phyloP scores from a whole-genome alignment of 2,888 invertebrate genomes.

The Chrysopilus asiliformis region DNA sequence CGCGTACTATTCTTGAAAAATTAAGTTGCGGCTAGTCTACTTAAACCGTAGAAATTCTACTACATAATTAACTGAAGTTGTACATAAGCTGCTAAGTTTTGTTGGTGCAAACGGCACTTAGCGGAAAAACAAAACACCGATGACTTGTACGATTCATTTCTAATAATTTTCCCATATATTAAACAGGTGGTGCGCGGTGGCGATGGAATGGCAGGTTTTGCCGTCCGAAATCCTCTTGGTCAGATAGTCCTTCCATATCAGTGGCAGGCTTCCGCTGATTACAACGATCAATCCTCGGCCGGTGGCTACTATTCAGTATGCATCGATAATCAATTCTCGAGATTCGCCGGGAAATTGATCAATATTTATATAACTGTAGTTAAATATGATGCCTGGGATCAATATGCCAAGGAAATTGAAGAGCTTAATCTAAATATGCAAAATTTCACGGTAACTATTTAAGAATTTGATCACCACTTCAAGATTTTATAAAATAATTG shows the following conservation, averaged over 20 bases:
- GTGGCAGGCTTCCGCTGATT: constrained; percentile 80
- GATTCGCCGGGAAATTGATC: constrained; percentile 79
- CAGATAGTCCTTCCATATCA: constrained; percentile 79
- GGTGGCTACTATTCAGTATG: constrained; percentile 86
- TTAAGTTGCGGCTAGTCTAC: no score
- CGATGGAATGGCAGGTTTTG: constrained; percentile 88
- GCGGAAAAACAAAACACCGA: no score
- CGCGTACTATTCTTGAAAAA: no score
- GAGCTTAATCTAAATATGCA: constrained; percentile 75
- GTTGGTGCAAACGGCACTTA: no score
- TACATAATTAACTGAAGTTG: no score
- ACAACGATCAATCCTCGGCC: constrained; percentile 65
- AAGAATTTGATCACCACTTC: neutral
- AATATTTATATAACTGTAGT: constrained; percentile 85
- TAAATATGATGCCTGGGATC: constrained; percentile 86
- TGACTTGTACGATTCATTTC: no score
- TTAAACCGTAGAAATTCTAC: no score
- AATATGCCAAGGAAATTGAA: constrained; percentile 79
- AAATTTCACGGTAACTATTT: constrained; percentile 65
- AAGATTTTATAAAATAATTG: constrained; percentile 4
- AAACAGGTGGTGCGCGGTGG: constrained; percentile 77
- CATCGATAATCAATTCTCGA: constrained; percentile 85
- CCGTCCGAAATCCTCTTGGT: constrained; percentile 73
- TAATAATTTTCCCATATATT: constrained; percentile 5
- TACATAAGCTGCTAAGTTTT: no score